Percentiles rank a stretch among this genome's conserved stretches.
phyloP scores from a whole-genome alignment of 2,797 vertebrate genomes.

The Xiphophorus birchmanni region DNA sequence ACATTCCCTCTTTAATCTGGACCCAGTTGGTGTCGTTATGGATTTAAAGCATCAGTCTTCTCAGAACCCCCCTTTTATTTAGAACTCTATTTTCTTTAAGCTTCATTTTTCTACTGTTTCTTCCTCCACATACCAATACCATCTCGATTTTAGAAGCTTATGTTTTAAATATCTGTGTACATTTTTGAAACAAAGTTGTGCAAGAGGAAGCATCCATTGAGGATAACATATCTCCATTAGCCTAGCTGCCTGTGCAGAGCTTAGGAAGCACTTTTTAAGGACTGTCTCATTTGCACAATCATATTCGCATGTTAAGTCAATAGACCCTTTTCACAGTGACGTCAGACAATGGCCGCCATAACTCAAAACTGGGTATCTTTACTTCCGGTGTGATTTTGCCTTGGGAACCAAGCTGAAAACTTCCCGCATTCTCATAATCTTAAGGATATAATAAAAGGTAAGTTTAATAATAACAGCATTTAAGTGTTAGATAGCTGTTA shows the following conservation, averaged over 20 bases:
- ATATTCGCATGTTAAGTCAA: conserved; percentile 64
- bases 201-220: background rate
- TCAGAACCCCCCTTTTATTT: background rate
- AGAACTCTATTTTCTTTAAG: background rate
- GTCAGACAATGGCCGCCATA: too few species aligned
- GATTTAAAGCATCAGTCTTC: background rate
- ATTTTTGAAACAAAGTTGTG: background rate
- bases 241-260: conserved; percentile 54
- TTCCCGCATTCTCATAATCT: too few species aligned
- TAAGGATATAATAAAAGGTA: too few species aligned
- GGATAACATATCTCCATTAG: conserved; percentile 4
- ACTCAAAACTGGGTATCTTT: too few species aligned
- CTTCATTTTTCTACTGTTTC: background rate
- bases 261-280: conserved; percentile 63
- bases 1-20: background rate
- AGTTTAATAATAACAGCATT: too few species aligned
- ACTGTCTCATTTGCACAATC: conserved; percentile 70
- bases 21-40: background rate
- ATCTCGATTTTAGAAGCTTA: background rate
- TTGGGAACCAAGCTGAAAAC: too few species aligned
- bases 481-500: too few species aligned
- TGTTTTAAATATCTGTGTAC: background rate
- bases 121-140: background rate
- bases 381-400: too few species aligned
- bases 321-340: too few species aligned